phyloP scores from a whole-genome alignment of 2,888 invertebrate species.

The Mamestra brassicae region DNA sequence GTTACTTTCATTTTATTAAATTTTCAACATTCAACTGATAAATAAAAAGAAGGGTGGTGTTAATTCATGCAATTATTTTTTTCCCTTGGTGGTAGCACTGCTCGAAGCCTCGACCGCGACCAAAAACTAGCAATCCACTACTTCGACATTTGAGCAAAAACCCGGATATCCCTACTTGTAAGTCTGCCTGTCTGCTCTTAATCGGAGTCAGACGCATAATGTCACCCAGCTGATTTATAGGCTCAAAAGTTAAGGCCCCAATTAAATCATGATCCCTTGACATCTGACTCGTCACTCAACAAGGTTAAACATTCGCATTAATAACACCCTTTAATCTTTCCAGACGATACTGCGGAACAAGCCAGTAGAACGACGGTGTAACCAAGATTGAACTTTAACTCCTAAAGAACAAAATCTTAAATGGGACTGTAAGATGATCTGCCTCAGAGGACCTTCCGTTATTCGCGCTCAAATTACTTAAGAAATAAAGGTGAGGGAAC shows the following conservation, averaged over 20 bases:
- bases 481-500: conserved; percentile 72
- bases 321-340: conserved; percentile 60
- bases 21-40: too few species aligned
- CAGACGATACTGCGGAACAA: conserved; percentile 50
- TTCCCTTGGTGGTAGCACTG: background rate
- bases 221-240: conserved; percentile 19
- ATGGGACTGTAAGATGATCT: conserved; percentile 71
- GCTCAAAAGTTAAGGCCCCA: conserved; percentile 63
- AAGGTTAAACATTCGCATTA: conserved; percentile 61
- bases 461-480: conserved; percentile 72
- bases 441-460: conserved; percentile 64
- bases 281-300: conserved; percentile 51
- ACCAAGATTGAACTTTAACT: conserved; percentile 42
- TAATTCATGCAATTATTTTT: background rate
- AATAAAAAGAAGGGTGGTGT: too few species aligned
- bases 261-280: conserved; percentile 65
- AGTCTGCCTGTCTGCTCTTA: background rate
- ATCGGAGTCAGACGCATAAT: conserved; percentile 10
- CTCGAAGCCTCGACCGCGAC: background rate
- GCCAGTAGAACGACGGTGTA: conserved; percentile 7
- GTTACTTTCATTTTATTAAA: too few species aligned
- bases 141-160: conserved; percentile 16
- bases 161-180: conserved; percentile 6
- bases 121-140: background rate
- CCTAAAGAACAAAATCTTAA: conserved; percentile 43